Base-by-base conservation (phyloP, 2,113 vertebrate species). In the Danio rerio region DNA sequence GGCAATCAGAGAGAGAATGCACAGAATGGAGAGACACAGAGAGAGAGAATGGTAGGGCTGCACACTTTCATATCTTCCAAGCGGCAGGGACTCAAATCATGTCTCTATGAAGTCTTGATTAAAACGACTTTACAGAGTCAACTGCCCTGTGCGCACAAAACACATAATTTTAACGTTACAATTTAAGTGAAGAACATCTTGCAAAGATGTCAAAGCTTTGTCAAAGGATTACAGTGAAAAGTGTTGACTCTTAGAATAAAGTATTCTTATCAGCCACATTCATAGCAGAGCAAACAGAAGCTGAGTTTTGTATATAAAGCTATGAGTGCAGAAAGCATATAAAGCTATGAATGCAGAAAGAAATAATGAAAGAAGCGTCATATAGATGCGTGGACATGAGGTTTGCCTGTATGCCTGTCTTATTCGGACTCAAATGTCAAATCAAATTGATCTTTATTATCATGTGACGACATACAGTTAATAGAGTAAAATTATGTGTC, bases 181-280 rank as follows among this genome's bases (percentile, higher is more conserved):
- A 78, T 85, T 81, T 86, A 74, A 91, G 76, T 73, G 68, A 81
- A 70, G 81, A 86, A 86, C 78, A 86, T 84, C 82, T 87, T 84
- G 88, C 85, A 31, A 21, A 90, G 84, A 90, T 89, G 89, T 93
- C 90, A 88, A 84, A 90, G 86, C 89, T 91, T 93, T 91, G 89
- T 92, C 87, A 90, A 87, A 84, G 88, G 90, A 93, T 92, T 90
- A 89, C 86, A 85, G 83, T 78, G 73, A 87, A 82, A 84, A 89
- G 87, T 90, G 90, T 86, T 68, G 88, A 76, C 88, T 87, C 89
- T 88, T 47, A 78, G 81, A 82, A 89, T 92, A 90, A 91, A 91
- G 90, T 88, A 90, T 91, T 89, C 89, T 91, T 92, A 92, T 91
- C 90, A 88, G 87, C 87, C 86, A 85, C 90, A 83, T 92, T 93